phyloP scores from a whole-genome alignment of 2,888 invertebrate species.

The Schizaphis graminum region DNA sequence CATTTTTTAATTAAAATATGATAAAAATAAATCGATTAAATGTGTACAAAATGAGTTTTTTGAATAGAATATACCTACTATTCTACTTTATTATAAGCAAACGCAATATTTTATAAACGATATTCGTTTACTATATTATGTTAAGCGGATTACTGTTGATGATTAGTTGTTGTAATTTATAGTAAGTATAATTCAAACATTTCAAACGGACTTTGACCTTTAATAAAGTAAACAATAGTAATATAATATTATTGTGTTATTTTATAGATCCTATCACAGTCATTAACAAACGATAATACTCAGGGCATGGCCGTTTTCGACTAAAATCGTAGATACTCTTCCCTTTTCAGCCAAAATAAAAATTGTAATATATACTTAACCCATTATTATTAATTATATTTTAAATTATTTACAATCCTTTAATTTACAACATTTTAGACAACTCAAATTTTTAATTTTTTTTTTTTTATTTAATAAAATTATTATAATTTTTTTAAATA shows the following conservation, averaged over 20 bases:
- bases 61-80: neutral
- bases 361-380: too few species aligned
- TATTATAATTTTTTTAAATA: too few species aligned
- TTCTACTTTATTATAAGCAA: neutral
- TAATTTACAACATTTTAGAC: too few species aligned
- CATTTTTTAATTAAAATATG: neutral
- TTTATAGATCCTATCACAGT: neutral
- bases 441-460: too few species aligned
- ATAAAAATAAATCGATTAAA: neutral
- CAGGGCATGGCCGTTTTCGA: too few species aligned
- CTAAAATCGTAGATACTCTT: too few species aligned
- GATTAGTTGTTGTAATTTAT: neutral
- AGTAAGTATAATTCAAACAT: neutral
- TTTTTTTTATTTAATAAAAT: too few species aligned
- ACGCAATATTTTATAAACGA: neutral
- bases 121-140: neutral
- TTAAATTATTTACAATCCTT: too few species aligned
- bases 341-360: too few species aligned
- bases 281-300: too few species aligned
- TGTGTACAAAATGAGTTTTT: neutral
- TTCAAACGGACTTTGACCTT: neutral
- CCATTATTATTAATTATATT: too few species aligned
- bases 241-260: neutral
- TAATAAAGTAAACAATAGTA: neutral
- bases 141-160: neutral